Conservation (phyloP, 1,140 invertebrate species). For the Lamellibrachia luymesi region DNA sequence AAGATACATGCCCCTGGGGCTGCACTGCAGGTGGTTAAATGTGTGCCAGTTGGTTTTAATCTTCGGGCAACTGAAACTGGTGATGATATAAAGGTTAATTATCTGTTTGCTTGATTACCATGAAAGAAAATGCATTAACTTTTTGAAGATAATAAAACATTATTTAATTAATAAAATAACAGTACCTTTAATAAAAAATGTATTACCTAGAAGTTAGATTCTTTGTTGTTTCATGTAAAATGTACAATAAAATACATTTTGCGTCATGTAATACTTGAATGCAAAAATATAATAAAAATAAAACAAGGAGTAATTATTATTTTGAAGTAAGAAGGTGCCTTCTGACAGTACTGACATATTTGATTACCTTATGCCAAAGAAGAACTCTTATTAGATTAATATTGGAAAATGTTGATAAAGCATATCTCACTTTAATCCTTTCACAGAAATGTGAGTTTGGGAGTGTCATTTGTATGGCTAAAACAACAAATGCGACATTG, state of each 20-base stretch:
- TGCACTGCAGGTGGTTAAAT: background rate
- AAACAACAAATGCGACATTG: background rate
- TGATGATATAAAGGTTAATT: background rate
- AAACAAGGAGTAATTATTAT: too few relatives aligned
- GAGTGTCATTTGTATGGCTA: background rate
- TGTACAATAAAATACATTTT: background rate
- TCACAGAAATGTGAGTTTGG: background rate
- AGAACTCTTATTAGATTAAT: background rate
- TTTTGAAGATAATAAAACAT: background rate
- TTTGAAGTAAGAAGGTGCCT: too few relatives aligned
- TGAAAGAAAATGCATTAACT: background rate
- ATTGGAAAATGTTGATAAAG: background rate
- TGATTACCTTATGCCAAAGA: too few relatives aligned
- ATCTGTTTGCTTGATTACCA: background rate
- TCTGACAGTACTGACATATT: too few relatives aligned
- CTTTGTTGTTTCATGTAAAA: background rate
- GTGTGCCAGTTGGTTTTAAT: background rate
- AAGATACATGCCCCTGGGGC: background rate
- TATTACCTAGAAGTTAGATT: background rate
- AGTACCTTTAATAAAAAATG: too few relatives aligned
- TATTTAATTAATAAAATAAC: too few relatives aligned
- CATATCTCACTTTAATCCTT: background rate
- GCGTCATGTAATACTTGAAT: too few relatives aligned
- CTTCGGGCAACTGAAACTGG: background rate
- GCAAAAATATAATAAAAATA: too few relatives aligned